These are phyloP conservation scores for Saxidomus purpurata DNA, from an alignment of 1,140 invertebrate species.

Conservation along the genomic window DNA sequence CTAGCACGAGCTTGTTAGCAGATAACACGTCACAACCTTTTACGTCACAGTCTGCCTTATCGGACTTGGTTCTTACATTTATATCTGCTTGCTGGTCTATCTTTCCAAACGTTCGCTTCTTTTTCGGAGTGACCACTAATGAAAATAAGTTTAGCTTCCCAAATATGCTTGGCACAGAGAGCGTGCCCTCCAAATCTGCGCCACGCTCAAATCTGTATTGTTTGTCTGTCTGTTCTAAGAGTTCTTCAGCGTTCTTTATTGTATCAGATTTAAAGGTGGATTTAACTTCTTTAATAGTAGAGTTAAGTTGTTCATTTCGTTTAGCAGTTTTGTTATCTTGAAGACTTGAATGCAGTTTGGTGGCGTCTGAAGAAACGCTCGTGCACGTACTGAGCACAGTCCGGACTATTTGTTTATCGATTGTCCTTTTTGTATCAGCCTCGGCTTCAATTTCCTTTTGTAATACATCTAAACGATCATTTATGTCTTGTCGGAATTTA, in stretches of 20 bases:
- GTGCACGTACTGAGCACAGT: not conserved
- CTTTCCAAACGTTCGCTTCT: not conserved
- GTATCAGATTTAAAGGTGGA: not conserved
- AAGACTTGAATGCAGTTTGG: not conserved
- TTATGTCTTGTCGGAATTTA: not conserved
- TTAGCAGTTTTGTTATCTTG: not conserved
- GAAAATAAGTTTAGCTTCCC: not conserved
- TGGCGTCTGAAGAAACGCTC: not conserved
- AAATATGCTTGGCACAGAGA: not conserved
- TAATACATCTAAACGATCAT: not conserved
- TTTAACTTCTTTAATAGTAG: not conserved
- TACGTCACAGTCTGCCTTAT: not conserved
- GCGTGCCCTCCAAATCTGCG: not conserved
- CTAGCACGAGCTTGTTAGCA: not conserved
- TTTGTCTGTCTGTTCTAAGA: not conserved
- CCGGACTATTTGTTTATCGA: not conserved
- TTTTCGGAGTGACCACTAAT: not conserved
- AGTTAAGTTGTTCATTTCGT: not conserved
- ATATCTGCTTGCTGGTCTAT: not conserved
- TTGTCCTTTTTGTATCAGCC: not conserved
- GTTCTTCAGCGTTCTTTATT: not conserved
- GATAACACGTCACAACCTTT: not conserved
- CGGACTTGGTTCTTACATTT: not conserved
- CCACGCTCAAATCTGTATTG: not conserved
- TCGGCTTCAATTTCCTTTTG: not conserved